Evolutionary conservation across 2,888 invertebrate genomes (phyloP), one percentile per base, ranked within the genome.

Genomic region (Magallana nippona): DNA sequence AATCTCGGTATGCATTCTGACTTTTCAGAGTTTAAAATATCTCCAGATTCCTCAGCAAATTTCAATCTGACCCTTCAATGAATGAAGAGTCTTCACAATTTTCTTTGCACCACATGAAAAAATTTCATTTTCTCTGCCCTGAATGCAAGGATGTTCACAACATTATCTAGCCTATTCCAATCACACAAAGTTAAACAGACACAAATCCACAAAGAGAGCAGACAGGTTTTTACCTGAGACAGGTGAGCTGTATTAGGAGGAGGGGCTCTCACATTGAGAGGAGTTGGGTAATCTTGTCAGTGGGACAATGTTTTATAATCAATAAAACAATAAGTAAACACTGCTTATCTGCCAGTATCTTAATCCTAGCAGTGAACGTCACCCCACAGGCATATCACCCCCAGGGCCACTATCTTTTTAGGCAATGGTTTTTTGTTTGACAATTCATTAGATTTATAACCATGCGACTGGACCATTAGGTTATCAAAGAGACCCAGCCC

Each of bases 321-420:
- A 71, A 71, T 71, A 71, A 60, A 71, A 71, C 71, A 71, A 71
- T 71, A 71, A 27, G 71, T 71, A 71, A 71, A 71, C 71, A 71
- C 22, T 11, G 15, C 10, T 71, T 71, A 71, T 71, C 71, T 27
- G 60, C n/a, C 11, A 15, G 71, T 3, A 71, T 71, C 71, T 71
- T 27, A 71, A 71, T 71, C 71, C 13, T 27, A 15, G 1, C 13
- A 27, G 27, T 27, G 5, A 15, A 71, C 71, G 3, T 27, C 71
- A 71, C 71, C 71, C 71, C 71, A 71, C 71, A 71, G 71, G 71
- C 27, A 71, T 27, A 27, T 10, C 71, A 3, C 15, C 71, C 71
- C 71, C 32, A 32, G 71, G 71, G 71, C 22, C 71, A 71, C 27
- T 22, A 27, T 71, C 71, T 71, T 71, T 71, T 27, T 71, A 71